Base-by-base conservation (phyloP, 2,797 vertebrate species). In the Mionectes olivaceus region DNA sequence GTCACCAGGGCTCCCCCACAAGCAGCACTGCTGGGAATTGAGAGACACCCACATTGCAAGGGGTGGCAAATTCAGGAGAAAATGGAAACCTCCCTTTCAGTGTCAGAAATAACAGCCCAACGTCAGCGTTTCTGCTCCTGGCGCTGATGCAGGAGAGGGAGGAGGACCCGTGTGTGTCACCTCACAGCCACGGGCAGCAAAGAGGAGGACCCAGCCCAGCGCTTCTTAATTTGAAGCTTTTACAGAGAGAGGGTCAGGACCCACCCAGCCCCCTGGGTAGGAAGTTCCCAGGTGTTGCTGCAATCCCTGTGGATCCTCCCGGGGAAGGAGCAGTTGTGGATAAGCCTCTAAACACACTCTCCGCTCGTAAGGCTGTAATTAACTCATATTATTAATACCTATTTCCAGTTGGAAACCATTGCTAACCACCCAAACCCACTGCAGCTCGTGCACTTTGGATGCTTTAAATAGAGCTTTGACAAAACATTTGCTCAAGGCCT, bases 11-110 rank as follows among this genome's bases (percentile, higher is more conserved):
- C 79, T 85, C 82, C 87, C 64, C 77, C 85, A 74, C 1, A 32
- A 60, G 41, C 78, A 74, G 46, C 52, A 19, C 41, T 67, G 83
- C 83, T 56, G 80, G 90, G 11, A 88, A 46, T 8, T 37, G 5
- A 21, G 78, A 89, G 69, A 70, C 83, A 70, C 80, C 90, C 28
- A 74, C 14, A 1, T 74, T 10, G 30, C 73, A 39, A 24, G 68
- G 61, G 77, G 0, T 81, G 73, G 77, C 39, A 90, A 56, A 70
- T 13, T 22, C 4, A 25, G 23, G 82, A 90, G 88, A 83, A 94
- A 86, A 74, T 60, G 88, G 83, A 94, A 95, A 81, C 74, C 88
- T 93, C 92, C 80, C 27, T 77, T 90, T 32, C 24, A 10, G 4
- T 22, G 69, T 71, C 73, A 95, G 86, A 92, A 91, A 88, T 63